Percentiles rank a stretch among this genome's conserved stretches.
phyloP scores from a whole-genome alignment of 2,113 vertebrate species.

The Hydrolagus affinis region DNA sequence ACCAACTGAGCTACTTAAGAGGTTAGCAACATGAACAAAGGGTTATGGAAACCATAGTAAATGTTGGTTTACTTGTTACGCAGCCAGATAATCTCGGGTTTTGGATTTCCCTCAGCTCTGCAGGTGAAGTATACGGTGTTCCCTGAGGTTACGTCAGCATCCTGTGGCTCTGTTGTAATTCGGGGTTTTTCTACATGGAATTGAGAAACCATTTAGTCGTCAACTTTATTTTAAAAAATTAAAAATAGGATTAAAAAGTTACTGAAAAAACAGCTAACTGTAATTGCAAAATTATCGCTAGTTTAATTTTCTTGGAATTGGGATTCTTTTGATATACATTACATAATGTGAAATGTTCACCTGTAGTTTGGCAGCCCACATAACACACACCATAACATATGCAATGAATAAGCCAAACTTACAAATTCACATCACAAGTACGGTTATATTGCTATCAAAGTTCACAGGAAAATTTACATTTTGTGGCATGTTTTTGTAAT shows the following conservation, averaged over 20 bases:
- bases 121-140: constrained; percentile 98
- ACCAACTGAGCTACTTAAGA: too few species aligned
- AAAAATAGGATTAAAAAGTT: too few species aligned
- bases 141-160: constrained; percentile 87
- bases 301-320: neutral
- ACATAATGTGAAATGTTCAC: too few species aligned
- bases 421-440: too few species aligned
- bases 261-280: too few species aligned
- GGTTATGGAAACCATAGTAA: neutral
- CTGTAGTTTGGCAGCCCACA: neutral
- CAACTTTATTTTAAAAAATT: neutral
- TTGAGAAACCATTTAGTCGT: constrained; percentile 1
- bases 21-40: neutral
- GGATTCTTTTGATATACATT: neutral
- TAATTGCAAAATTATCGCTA: too few species aligned
- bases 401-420: neutral
- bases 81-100: constrained; percentile 98
- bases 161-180: constrained; percentile 92
- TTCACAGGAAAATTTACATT: too few species aligned
- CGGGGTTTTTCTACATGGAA: constrained; percentile 75
- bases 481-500: too few species aligned
- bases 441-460: neutral
- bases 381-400: neutral
- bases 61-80: constrained; percentile 84
- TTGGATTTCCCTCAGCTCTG: constrained; percentile 93